These are phyloP conservation scores for Leucophenga varia DNA, from an alignment of 1,140 invertebrate genomes.

Conservation along the genomic window DNA sequence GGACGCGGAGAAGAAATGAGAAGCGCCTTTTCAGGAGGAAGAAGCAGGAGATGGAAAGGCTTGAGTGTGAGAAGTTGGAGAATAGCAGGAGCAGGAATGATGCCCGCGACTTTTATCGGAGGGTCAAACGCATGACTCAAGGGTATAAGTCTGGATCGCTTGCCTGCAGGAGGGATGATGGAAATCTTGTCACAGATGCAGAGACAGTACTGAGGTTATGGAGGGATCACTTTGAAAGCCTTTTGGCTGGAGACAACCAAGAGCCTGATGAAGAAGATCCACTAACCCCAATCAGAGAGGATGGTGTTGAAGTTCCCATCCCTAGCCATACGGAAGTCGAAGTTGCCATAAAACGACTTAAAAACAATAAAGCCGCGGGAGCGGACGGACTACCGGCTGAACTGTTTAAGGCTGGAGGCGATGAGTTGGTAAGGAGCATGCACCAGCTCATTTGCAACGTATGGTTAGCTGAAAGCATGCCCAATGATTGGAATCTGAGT, in stretches of 20 bases:
- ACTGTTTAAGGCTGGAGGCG: slow-evolving; percentile 25
- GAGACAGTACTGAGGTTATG: neutral
- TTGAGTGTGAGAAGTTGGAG: neutral
- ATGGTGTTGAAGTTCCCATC: neutral
- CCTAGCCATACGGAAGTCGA: slow-evolving; percentile 19
- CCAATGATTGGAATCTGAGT: neutral
- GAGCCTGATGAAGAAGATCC: neutral
- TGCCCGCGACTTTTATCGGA: neutral
- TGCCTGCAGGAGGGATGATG: neutral
- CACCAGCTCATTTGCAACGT: slow-evolving; percentile 5
- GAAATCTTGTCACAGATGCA: neutral
- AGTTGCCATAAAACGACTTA: slow-evolving; percentile 30
- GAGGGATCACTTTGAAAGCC: neutral
- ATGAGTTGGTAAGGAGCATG: slow-evolving; percentile 4
- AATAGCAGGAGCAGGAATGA: neutral
- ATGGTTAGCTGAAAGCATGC: neutral
- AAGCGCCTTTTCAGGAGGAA: neutral
- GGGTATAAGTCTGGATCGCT: neutral
- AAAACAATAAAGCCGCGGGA: slow-evolving; percentile 37
- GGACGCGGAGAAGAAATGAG: neutral
- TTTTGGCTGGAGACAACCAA: no score
- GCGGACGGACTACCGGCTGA: slow-evolving; percentile 38
- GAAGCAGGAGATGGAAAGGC: neutral
- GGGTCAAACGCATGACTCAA: neutral
- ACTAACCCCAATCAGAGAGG: neutral